These are phyloP conservation scores for Watsonalla binaria DNA, from an alignment of 2,888 invertebrate species.

Conservation along the genomic window DNA sequence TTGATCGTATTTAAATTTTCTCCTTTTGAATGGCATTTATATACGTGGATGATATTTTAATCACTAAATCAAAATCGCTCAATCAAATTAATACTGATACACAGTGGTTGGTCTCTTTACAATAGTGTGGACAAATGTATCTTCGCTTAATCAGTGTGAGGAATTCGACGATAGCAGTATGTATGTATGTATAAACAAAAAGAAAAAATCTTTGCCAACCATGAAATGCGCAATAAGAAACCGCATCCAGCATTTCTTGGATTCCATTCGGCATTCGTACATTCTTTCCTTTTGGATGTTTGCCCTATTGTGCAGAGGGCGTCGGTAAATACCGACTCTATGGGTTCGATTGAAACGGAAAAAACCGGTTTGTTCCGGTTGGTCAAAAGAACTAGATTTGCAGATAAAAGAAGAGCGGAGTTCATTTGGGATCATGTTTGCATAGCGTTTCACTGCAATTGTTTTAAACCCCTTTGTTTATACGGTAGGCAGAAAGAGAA, in stretches of 20 bases:
- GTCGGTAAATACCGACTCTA: slow-evolving; percentile 37
- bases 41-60: too few species aligned
- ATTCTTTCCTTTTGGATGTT: slow-evolving; percentile 35
- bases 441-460: too few species aligned
- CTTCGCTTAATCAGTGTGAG: too few species aligned
- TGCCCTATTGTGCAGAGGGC: slow-evolving; percentile 37
- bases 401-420: neutral
- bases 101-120: too few species aligned
- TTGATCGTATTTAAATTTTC: too few species aligned
- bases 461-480: too few species aligned
- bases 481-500: too few species aligned
- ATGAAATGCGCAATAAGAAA: neutral
- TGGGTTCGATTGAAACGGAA: slow-evolving; percentile 29
- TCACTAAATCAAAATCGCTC: too few species aligned
- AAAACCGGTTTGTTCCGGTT: slow-evolving; percentile 18
- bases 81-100: too few species aligned
- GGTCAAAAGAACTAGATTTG: slow-evolving; percentile 4
- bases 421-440: slow-evolving; percentile 7
- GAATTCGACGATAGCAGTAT: neutral
- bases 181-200: neutral
- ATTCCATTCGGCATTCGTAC: slow-evolving; percentile 14
- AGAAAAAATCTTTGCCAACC: neutral
- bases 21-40: too few species aligned
- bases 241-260: slow-evolving; percentile 24
- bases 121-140: too few species aligned